phyloP scores from a whole-genome alignment of 2,888 invertebrate species.

The Sepiola atlantica region DNA sequence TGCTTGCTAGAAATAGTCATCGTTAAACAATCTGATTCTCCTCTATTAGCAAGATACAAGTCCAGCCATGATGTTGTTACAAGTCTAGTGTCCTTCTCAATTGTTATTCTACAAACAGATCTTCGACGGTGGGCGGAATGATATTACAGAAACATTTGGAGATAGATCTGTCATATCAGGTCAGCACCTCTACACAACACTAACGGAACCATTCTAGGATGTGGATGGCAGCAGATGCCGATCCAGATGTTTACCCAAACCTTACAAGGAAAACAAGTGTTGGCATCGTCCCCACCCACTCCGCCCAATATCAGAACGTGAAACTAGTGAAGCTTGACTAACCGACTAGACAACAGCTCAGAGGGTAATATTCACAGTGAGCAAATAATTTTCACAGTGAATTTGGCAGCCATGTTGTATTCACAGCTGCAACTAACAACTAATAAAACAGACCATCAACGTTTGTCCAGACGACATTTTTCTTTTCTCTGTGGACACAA shows the following conservation, averaged over 20 bases:
- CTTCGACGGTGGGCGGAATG: neutral
- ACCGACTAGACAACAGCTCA: neutral
- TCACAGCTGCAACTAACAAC: slow-evolving; percentile 22
- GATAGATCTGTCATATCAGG: neutral
- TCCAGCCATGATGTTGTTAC: neutral
- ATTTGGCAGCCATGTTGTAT: neutral
- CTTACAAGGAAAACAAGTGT: neutral
- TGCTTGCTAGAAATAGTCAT: neutral
- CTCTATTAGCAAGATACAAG: neutral
- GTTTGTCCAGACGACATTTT: neutral
- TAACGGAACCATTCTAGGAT: neutral
- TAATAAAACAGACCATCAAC: neutral
- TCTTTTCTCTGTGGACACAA: neutral
- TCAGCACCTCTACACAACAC: neutral
- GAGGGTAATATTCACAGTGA: slow-evolving; percentile 8
- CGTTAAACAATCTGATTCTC: neutral
- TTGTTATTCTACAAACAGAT: neutral
- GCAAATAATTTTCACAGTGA: slow-evolving; percentile 8
- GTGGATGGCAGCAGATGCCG: neutral
- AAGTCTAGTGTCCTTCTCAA: neutral
- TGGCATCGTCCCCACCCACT: neutral
- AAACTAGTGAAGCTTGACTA: neutral
- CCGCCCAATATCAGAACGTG: neutral
- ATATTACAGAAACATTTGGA: neutral
- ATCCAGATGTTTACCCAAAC: slow-evolving; percentile 4